Evolutionary conservation across 2,113 vertebrate species (phyloP), one percentile per base, ranked within the genome.

Genomic region (Brevimyrus niger): DNA sequence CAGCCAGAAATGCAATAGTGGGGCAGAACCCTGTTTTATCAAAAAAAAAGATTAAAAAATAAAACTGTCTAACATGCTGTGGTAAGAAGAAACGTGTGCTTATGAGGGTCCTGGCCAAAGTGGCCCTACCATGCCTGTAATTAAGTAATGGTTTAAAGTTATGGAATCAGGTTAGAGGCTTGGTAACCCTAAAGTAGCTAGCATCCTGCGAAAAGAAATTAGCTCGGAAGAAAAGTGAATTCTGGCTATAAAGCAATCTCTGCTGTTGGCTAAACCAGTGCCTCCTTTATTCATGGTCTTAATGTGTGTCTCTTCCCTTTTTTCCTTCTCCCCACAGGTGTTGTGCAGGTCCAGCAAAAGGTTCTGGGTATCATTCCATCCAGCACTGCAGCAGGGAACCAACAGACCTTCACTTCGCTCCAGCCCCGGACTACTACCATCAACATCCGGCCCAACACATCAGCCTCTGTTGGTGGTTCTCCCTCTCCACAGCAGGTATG

Each of bases 361-460:
- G 97, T 99, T 88, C 93, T 99, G 96, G 97, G 98, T 76, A 98
- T 99, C 95, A 98, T 99, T 95, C 98, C 97, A 86, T 97, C 98
- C 65, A 96, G 96, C 91, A 96, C 97, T 83, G 96, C 97, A 87
- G 96, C 97, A 89, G 95, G 96, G 51, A 96, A 95, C 91, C 96
- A 96, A 86, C 97, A 98, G 91, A 99, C 97, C 82, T 98, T 96
- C 94, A 97, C 97, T 93, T 96, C 98, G 94, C 98, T 99, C 97
- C 98, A 99, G 94, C 97, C 98, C 47, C 97, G 97, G 92, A 96
- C 97, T 46, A 96, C 97, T 47, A 97, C 97, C 1, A 97, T 99
- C 93, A 98, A 97, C 91, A 98, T 99, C 92, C 96, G 97, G 93
- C 97, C 97, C 92, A 97, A 96, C 88, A 95, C 96, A 10, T 94